Percentiles rank a stretch among this genome's conserved stretches.
Conservation (phyloP, 2,113 vertebrate species). For the Dissostichus mawsoni region DNA sequence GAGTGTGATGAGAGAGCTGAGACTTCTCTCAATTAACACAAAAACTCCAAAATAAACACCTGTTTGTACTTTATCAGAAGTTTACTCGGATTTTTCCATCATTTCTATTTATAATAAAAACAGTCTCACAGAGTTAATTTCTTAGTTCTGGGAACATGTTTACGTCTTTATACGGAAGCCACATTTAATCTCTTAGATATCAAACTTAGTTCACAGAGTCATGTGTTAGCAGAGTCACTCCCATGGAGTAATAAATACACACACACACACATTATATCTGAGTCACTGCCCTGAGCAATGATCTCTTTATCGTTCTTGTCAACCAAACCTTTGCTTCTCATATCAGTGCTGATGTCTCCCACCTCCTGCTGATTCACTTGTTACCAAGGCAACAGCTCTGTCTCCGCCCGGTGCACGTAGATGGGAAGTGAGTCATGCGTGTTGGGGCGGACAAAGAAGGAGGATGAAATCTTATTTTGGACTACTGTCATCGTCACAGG, state of each 20-base stretch:
- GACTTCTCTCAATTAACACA: not conserved
- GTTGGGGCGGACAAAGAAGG: constrained; percentile 44
- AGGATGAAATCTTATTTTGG: constrained; percentile 44
- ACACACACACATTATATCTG: not conserved
- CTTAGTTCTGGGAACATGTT: not conserved
- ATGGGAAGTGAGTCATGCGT: constrained; percentile 72
- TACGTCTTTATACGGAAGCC: not conserved
- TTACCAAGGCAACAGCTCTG: constrained; percentile 70
- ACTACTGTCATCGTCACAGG: constrained; percentile 43
- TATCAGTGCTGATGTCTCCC: constrained; percentile 27
- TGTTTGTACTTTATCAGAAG: not conserved
- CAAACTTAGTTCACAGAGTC: not conserved
- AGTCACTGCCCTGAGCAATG: constrained; percentile 2
- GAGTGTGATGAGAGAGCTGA: not conserved
- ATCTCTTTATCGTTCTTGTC: not conserved
- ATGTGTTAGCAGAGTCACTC: constrained; percentile 2
- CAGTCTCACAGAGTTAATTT: not conserved
- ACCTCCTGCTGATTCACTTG: constrained; percentile 63
- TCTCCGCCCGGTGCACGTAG: constrained; percentile 41
- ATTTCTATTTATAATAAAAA: not conserved
- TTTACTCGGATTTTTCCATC: not conserved
- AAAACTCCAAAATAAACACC: not conserved
- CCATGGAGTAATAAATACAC: not conserved
- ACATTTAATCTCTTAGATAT: too few species aligned
- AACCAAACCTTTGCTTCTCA: constrained; percentile 1